Evolutionary conservation across 2,797 vertebrate genomes (phyloP).

Genomic region (Chloroceryle amazona): DNA sequence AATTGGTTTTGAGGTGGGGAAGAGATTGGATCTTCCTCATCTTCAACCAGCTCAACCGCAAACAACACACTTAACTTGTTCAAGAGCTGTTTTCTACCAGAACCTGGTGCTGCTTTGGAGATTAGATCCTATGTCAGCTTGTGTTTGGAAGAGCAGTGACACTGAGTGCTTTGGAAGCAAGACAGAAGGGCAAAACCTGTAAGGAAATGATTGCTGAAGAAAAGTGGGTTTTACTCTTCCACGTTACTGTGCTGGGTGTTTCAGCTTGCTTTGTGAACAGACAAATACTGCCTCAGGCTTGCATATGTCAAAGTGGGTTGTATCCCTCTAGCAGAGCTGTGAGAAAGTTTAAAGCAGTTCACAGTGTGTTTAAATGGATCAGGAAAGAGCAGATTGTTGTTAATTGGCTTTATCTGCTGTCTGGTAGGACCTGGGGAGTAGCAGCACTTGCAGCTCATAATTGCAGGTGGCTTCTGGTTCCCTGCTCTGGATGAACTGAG

Average conservation of each 20-base stretch:
- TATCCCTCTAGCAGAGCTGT: background rate
- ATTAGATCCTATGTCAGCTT: background rate
- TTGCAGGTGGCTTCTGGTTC: background rate
- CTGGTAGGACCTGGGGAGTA: background rate
- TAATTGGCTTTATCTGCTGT: background rate
- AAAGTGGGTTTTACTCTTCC: background rate
- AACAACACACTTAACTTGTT: background rate
- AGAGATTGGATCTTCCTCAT: background rate
- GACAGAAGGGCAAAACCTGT: background rate
- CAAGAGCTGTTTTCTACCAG: background rate
- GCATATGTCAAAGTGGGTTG: background rate
- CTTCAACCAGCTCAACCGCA: background rate
- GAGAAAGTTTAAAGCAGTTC: background rate
- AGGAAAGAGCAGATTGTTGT: background rate
- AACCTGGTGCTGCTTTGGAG: background rate
- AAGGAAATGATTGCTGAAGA: fast-evolving
- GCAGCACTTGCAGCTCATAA: background rate
- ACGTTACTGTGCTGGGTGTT: background rate
- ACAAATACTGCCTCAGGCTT: background rate
- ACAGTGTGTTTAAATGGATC: background rate
- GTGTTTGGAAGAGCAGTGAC: background rate
- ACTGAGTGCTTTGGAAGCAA: background rate
- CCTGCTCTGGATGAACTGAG: background rate
- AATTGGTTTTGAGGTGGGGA: background rate
- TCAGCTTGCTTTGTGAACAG: background rate